Evolutionary conservation across 2,888 invertebrate species (phyloP).

Genomic region (Acanthosepion lycidas): DNA sequence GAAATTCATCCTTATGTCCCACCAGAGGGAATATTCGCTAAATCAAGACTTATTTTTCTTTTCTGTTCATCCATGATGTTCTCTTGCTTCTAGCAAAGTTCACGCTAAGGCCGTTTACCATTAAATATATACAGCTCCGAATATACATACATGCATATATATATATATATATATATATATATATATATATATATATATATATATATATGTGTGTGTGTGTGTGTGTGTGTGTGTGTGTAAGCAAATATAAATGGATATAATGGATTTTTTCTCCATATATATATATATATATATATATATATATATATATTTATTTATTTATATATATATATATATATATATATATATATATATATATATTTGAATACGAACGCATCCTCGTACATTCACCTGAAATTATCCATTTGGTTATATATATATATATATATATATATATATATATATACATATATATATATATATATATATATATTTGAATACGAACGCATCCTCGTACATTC

Average conservation of each 20-base stretch:
- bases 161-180: not conserved
- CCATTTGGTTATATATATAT: not conserved
- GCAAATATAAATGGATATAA: too few relatives aligned
- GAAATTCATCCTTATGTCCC: too few relatives aligned
- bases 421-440: not conserved
- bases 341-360: not conserved
- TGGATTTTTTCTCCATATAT: too few relatives aligned
- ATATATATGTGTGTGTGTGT: too few relatives aligned
- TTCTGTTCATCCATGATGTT: too few relatives aligned
- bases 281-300: not conserved
- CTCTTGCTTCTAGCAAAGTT: too few relatives aligned
- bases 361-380: not conserved
- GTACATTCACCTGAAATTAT: not conserved
- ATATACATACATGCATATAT: too few relatives aligned
- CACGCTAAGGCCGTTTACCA: too few relatives aligned
- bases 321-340: not conserved
- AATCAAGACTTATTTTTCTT: too few relatives aligned
- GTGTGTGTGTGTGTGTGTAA: too few relatives aligned
- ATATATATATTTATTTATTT: not conserved
- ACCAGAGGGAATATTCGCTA: too few relatives aligned
- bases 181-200: not conserved
- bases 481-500: not conserved
- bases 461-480: not conserved
- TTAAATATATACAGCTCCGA: too few relatives aligned
- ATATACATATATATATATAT: not conserved